phyloP scores from a whole-genome alignment of 2,797 vertebrate genomes.

The Mus spretus region DNA sequence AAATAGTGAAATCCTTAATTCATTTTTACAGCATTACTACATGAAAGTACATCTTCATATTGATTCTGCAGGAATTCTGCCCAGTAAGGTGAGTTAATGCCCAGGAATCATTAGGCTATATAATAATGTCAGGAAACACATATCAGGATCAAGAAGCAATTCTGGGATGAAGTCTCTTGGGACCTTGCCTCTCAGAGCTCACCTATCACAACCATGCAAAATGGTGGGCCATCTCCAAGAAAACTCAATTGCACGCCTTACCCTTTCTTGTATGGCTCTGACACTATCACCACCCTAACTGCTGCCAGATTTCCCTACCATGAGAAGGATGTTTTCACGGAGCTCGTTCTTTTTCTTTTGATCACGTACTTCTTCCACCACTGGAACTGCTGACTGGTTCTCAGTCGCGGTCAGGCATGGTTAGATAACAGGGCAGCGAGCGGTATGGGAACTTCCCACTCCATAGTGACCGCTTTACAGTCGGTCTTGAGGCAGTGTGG shows the following conservation, averaged over 20 bases:
- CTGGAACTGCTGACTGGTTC: too few species aligned
- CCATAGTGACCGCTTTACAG: too few species aligned
- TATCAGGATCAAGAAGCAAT: background rate
- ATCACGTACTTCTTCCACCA: too few species aligned
- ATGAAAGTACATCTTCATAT: background rate
- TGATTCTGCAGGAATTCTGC: background rate
- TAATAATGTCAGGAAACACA: background rate
- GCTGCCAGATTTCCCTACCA: background rate
- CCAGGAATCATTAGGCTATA: background rate
- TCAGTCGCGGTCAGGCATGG: too few species aligned
- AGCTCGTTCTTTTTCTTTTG: too few species aligned
- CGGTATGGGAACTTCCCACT: too few species aligned
- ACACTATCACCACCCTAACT: background rate
- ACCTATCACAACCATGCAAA: background rate
- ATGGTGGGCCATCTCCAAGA: background rate
- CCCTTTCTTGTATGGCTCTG: too few species aligned
- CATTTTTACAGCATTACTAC: background rate
- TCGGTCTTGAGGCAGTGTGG: too few species aligned
- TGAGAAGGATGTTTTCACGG: too few species aligned
- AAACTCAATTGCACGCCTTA: background rate
- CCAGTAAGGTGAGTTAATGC: background rate
- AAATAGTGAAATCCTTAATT: background rate
- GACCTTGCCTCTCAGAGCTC: background rate
- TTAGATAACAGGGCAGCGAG: too few species aligned
- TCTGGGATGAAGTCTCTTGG: background rate